Conservation (phyloP, 2,888 invertebrate genomes). For the Drosophila meridionalis region DNA sequence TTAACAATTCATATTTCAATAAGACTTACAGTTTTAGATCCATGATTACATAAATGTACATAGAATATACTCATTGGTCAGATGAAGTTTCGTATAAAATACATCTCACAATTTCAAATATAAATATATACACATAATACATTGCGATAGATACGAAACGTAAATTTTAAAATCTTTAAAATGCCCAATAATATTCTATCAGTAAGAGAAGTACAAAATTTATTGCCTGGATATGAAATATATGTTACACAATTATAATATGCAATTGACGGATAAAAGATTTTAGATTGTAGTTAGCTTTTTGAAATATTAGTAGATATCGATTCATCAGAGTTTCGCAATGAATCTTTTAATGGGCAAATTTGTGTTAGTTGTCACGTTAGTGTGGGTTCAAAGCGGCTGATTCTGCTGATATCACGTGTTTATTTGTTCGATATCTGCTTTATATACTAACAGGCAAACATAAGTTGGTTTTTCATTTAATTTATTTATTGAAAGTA, state of each 20-base stretch:
- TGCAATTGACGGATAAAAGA: neutral
- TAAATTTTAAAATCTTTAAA: constrained; percentile 25
- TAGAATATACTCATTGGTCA: neutral
- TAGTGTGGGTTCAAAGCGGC: constrained; percentile 64
- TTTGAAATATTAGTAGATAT: constrained; percentile 14
- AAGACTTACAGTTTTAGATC: constrained; percentile 19
- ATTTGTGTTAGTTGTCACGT: constrained; percentile 29
- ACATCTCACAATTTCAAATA: neutral
- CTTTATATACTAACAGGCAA: constrained; percentile 61
- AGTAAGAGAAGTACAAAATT: constrained; percentile 9
- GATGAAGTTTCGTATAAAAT: neutral
- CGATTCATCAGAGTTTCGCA: constrained; percentile 20
- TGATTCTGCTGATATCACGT: constrained; percentile 61
- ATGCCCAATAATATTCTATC: constrained; percentile 30
- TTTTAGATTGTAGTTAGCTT: constrained; percentile 2
- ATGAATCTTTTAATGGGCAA: constrained; percentile 8
- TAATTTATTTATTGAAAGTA: constrained; percentile 65
- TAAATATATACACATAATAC: neutral
- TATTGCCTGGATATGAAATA: neutral
- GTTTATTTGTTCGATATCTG: constrained; percentile 59
- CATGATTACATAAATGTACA: neutral
- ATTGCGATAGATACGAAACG: neutral
- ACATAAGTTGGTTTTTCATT: constrained; percentile 62
- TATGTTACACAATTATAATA: neutral
- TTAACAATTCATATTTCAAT: constrained; percentile 27